phyloP scores from a whole-genome alignment of 2,797 vertebrate genomes.

The Girardinus metallicus region DNA sequence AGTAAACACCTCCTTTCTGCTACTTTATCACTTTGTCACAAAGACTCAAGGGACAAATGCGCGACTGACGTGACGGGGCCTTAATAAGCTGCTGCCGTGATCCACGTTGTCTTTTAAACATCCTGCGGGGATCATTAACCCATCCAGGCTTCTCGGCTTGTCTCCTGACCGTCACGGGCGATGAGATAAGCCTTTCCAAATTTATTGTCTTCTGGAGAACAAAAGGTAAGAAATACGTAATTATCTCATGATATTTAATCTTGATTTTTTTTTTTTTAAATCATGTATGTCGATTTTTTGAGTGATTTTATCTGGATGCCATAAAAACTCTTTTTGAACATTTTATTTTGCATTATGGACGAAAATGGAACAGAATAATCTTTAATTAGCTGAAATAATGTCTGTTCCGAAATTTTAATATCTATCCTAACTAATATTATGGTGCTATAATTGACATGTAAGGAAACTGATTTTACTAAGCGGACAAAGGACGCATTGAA shows the following conservation, averaged over 20 bases:
- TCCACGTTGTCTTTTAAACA: not conserved
- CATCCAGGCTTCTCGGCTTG: not conserved
- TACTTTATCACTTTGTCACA: constrained; percentile 41
- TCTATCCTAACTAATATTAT: not conserved
- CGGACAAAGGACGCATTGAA: not conserved
- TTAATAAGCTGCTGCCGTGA: not conserved
- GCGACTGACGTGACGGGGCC: constrained; percentile 10
- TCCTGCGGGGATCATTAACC: not conserved
- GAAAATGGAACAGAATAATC: not conserved
- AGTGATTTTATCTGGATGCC: not conserved
- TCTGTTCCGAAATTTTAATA: not conserved
- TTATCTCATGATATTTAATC: not conserved
- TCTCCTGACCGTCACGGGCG: not conserved
- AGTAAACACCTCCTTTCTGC: constrained; percentile 44
- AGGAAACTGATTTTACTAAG: not conserved
- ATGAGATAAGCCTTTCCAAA: constrained; percentile 20
- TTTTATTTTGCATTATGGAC: not conserved
- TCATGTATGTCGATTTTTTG: not conserved
- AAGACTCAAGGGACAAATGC: constrained; percentile 40
- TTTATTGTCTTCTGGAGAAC: constrained; percentile 33
- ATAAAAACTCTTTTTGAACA: not conserved
- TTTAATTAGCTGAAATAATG: not conserved
- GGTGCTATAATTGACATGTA: not conserved
- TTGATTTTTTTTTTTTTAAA: too few relatives aligned
- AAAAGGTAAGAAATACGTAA: constrained; percentile 54